Conservation (phyloP, 2,888 invertebrate species). For the Xylocampa areola region DNA sequence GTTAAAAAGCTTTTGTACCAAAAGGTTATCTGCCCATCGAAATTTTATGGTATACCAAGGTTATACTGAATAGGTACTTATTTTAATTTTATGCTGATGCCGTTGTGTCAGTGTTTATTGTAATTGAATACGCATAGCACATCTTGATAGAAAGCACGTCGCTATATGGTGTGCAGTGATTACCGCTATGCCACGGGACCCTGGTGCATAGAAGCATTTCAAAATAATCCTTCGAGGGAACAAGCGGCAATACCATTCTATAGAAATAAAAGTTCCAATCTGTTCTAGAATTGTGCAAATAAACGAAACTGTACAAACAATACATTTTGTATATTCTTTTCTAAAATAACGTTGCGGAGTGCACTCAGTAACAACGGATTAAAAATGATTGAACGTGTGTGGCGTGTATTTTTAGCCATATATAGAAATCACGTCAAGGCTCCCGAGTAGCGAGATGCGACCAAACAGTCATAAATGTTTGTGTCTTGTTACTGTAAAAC, state of each 20-base stretch:
- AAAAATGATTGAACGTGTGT: constrained; percentile 67
- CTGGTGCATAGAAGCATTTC: constrained; percentile 42
- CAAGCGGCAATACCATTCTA: constrained; percentile 10
- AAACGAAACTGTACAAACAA: neutral
- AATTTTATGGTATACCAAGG: no score
- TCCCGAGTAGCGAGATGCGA: constrained; percentile 65
- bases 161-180: constrained; percentile 58
- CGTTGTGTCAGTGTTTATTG: constrained; percentile 30
- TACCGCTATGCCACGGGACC: constrained; percentile 56
- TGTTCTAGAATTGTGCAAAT: neutral
- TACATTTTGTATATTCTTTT: neutral
- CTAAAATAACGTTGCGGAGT: constrained; percentile 15
- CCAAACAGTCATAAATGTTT: constrained; percentile 64
- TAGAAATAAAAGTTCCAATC: neutral
- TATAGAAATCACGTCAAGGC: constrained; percentile 75
- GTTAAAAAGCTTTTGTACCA: constrained; percentile 26
- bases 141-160: constrained; percentile 69
- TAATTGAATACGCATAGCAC: constrained; percentile 63
- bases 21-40: constrained; percentile 13
- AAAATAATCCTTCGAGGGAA: constrained; percentile 61
- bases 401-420: constrained; percentile 69
- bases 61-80: constrained; percentile 16
- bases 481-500: constrained; percentile 60
- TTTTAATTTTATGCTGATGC: constrained; percentile 21
- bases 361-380: constrained; percentile 49